Evolutionary conservation across 2,888 invertebrate genomes (phyloP), one percentile per base, ranked within the genome.

Genomic region (Alcis repandata): DNA sequence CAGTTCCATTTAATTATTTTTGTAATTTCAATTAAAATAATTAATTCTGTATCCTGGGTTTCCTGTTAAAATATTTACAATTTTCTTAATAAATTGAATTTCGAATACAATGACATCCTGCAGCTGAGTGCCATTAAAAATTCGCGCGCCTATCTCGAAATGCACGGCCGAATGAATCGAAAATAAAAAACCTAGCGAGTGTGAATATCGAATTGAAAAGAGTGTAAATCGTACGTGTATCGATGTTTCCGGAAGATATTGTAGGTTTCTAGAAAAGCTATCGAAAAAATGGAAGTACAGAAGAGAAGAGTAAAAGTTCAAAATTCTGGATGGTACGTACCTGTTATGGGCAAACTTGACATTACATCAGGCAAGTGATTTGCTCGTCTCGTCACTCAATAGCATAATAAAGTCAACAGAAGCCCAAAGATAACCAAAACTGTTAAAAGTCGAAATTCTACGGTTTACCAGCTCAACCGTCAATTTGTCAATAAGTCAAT

Each of bases 161-260:
- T 63, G 38, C 67, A 78, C 82, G 71, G 72, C 62, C 69, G 81
- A 76, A 60, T 77, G 80, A 70, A 73, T 79, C 61, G 75, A 69
- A 79, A 83, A 84, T 82, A 83, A 85, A 84, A 27, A 84, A 79
- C 76, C 64, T 67, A 57, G 69, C 67, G 65, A 33, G 70, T 74
- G 75, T 79, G 77, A 76, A 84, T 82, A 77, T 73, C 70, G 73
- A 72, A 77, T 75, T 68, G 78, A 73, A 76, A 63, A 72, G 69
- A 70, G 67, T 74, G 77, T 78, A 76, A 77, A 77, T 77, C 78
- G 73, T 73, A 73, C 67, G 72, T 66, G 63, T 67, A 61, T 59
- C 43, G 45, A 54, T 22, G 59, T 61, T 59, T 41, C 63, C 22
- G 11, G 19, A 33, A 51, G 19, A 13, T 48, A 36, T 17, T 1